Percentiles rank a stretch among this genome's conserved stretches.
Conservation (phyloP, 2,888 invertebrate genomes). For the Amphipoea lucens region DNA sequence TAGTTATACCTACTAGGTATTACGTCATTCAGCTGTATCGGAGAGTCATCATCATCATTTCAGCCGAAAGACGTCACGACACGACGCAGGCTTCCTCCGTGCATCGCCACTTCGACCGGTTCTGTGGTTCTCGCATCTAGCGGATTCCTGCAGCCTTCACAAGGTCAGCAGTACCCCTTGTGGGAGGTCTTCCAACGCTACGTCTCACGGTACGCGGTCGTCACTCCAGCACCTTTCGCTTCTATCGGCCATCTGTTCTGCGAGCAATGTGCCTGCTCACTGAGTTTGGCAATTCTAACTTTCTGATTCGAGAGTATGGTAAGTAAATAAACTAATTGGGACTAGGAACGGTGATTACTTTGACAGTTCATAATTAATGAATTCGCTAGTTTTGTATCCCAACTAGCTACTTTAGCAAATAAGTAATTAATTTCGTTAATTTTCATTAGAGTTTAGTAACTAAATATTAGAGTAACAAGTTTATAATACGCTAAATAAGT, state of each 20-base stretch:
- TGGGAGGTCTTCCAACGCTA: background rate
- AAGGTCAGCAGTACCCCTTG: background rate
- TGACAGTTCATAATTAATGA: background rate
- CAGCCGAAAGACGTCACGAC: background rate
- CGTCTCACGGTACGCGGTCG: background rate
- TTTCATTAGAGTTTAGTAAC: slow-evolving; percentile 20
- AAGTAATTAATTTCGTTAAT: slow-evolving; percentile 4
- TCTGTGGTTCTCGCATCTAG: background rate
- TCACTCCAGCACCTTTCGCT: background rate
- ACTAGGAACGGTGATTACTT: background rate
- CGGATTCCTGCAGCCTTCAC: background rate
- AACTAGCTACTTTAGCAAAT: slow-evolving; percentile 5
- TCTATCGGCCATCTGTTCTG: background rate
- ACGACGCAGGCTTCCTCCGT: background rate
- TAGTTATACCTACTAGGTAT: background rate
- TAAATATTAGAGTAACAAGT: slow-evolving; percentile 28
- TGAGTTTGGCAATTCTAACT: background rate
- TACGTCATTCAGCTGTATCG: background rate
- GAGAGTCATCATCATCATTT: background rate
- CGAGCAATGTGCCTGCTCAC: background rate
- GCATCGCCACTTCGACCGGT: background rate
- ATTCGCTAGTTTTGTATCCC: background rate
- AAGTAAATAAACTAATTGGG: background rate
- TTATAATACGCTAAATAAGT: slow-evolving; percentile 4
- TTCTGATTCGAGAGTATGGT: background rate